These are phyloP conservation scores for Ivindomyrus marchei DNA, from an alignment of 2,113 vertebrate species.

Conservation along the genomic window DNA sequence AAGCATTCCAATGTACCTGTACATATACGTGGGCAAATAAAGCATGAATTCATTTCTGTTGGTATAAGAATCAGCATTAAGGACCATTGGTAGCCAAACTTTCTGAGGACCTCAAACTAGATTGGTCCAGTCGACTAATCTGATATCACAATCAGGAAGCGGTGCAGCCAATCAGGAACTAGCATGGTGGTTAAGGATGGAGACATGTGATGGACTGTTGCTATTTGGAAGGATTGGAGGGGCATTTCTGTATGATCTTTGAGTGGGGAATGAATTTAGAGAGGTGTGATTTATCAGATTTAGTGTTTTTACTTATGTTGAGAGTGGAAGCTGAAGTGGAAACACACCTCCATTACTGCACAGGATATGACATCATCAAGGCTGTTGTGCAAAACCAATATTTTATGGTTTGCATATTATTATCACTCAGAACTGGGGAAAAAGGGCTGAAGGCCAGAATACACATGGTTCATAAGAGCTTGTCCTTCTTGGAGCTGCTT, in stretches of 20 bases:
- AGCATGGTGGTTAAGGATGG: background rate
- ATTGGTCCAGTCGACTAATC: background rate
- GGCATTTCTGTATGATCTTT: background rate
- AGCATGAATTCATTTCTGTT: background rate
- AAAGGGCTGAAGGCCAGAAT: background rate
- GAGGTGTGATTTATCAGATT: background rate
- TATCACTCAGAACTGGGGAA: background rate
- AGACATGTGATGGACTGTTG: background rate
- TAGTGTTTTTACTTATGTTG: background rate
- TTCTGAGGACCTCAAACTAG: background rate
- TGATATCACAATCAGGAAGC: background rate
- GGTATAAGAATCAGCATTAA: background rate
- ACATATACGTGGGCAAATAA: background rate
- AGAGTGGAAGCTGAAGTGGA: background rate
- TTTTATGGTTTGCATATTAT: background rate
- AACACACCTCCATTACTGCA: background rate
- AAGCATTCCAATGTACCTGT: background rate
- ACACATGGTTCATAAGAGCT: background rate
- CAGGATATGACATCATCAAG: background rate
- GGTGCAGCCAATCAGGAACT: background rate
- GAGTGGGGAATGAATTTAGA: background rate
- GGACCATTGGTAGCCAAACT: background rate
- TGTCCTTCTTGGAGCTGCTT: background rate
- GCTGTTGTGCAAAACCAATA: background rate
- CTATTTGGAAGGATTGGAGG: background rate